Evolutionary conservation across 2,113 vertebrate genomes (phyloP), one percentile per base, ranked within the genome.

Genomic region (Rana temporaria): DNA sequence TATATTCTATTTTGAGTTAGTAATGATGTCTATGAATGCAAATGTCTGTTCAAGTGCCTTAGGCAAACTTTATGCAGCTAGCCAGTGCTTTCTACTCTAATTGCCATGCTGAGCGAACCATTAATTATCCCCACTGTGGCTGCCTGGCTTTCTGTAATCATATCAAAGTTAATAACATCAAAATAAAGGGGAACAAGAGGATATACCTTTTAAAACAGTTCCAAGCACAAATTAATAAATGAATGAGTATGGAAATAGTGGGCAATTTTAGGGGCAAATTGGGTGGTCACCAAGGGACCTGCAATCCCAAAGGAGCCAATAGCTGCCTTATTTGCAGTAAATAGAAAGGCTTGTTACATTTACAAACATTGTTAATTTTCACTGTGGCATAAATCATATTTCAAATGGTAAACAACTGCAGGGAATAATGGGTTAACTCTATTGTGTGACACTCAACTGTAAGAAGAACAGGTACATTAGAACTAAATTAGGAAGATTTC

Each of bases 141-240:
- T 66, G 60, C 18, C 18, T 19, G 53, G 64, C 78, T 48, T 12
- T 66, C 26, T 82, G 64, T 56, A 74, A 82, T 66, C 60, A 82
- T 74, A 82, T 74, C 68, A 81, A 65, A 82, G 79, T 18, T 82
- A 56, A 66, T 79, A 64, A 56, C 60, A 65, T 81, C 68, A 55
- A 81, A 42, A 73, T 22, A 81, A 65, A 81, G 59, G 30, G 55
- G 34, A 64, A 71, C 68, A 81, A 71, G 48, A 18, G 26, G 53
- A 56, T n/a, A 81, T 18, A 65, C 79, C 73, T 73, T 64, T 74
- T 66, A 26, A 66, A 56, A 64, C 9, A 63, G 11, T 65, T 73
- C 18, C 18, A 14, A 30, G 18, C 11, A 24, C 26, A 81, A 71
- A 70, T 73, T 2, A 73, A 11, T 48, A 81, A 81, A 34, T 60